Percentiles rank a stretch among this genome's conserved stretches.
Conservation (phyloP, 2,797 vertebrate genomes). For the Poecile montanus region DNA sequence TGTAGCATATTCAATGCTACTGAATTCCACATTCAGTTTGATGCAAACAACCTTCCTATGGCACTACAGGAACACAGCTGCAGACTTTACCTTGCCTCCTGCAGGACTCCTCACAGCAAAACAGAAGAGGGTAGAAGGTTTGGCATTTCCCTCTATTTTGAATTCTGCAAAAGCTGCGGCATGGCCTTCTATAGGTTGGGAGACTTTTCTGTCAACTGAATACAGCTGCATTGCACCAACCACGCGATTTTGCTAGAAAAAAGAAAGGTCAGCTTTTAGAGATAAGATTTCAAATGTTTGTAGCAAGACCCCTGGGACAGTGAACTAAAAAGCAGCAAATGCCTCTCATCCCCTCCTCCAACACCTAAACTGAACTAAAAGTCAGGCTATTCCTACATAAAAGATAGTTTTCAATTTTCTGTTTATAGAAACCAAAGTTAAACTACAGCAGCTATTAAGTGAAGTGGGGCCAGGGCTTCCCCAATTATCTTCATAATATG, state of each 20-base stretch:
- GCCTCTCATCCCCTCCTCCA: background rate
- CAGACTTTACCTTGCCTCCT: conserved; percentile 87
- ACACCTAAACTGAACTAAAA: accelerated
- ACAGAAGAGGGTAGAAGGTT: conserved; percentile 90
- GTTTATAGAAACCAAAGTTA: background rate
- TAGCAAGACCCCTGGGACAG: background rate
- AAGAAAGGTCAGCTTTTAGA: background rate
- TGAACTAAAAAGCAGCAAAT: background rate
- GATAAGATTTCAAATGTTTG: background rate
- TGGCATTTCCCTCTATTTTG: conserved; percentile 89
- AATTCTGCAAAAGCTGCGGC: conserved; percentile 94
- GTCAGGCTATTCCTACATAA: background rate
- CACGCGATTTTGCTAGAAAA: conserved; percentile 89
- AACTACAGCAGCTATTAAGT: background rate
- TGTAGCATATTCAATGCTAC: background rate
- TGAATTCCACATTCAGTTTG: background rate
- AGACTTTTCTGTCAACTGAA: conserved; percentile 92
- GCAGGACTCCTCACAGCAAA: conserved; percentile 90
- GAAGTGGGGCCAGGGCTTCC: background rate
- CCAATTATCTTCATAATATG: background rate
- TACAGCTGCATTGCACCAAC: conserved; percentile 96
- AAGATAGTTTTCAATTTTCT: background rate
- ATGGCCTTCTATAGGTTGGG: conserved; percentile 93
- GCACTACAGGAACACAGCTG: background rate
- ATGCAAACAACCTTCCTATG: background rate